Conservation (phyloP, 2,113 vertebrate species). For the Archocentrus centrarchus region DNA sequence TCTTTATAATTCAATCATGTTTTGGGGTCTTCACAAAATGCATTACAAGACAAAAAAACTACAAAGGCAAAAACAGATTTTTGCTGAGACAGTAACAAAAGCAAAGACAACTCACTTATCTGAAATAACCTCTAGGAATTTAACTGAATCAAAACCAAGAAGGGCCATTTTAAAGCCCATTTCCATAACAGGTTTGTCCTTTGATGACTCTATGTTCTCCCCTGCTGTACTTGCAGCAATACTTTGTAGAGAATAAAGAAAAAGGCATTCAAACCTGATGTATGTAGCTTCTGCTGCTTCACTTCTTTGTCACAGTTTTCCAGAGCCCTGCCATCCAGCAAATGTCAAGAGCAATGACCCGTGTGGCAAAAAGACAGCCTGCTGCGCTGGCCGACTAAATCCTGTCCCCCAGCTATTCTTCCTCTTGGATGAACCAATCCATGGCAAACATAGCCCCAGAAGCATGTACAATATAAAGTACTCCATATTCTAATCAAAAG, state of each 20-base stretch:
- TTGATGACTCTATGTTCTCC: background rate
- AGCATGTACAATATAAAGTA: slow-evolving; percentile 52
- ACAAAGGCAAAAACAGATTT: slow-evolving; percentile 18
- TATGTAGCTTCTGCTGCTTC: slow-evolving; percentile 30
- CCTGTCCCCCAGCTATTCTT: slow-evolving; percentile 69
- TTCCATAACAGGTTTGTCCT: slow-evolving; percentile 2
- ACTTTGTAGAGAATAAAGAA: background rate
- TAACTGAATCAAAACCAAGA: slow-evolving; percentile 14
- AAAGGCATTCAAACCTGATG: slow-evolving; percentile 28
- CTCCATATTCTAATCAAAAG: slow-evolving; percentile 52
- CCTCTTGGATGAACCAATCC: slow-evolving; percentile 70
- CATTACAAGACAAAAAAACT: background rate
- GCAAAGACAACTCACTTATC: background rate
- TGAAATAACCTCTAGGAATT: background rate
- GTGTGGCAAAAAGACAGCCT: slow-evolving; percentile 46
- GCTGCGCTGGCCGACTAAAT: slow-evolving; percentile 58
- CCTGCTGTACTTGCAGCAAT: background rate
- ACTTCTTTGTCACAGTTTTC: slow-evolving; percentile 53
- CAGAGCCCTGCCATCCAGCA: slow-evolving; percentile 46
- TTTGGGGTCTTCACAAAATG: slow-evolving; percentile 2
- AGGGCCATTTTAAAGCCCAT: slow-evolving; percentile 9
- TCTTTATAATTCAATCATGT: slow-evolving; percentile 16
- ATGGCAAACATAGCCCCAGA: slow-evolving; percentile 52
- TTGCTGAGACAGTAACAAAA: slow-evolving; percentile 11
- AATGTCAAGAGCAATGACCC: slow-evolving; percentile 72